These are phyloP conservation scores for Telmatherina bonti DNA, from an alignment of 2,797 vertebrate genomes.

Conservation along the genomic window DNA sequence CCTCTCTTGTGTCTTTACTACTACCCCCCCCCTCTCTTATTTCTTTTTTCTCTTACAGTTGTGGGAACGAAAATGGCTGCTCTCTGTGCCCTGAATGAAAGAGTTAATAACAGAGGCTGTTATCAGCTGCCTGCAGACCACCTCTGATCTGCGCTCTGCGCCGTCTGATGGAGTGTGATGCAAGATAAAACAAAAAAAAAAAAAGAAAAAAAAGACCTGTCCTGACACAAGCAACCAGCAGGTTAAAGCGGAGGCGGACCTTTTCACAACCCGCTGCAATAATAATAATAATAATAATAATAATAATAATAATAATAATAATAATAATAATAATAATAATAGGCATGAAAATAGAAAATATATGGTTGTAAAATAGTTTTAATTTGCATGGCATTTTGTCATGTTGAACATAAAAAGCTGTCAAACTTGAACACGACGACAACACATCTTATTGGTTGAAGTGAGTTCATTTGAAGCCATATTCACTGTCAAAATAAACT, in stretches of 20 bases:
- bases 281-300: constrained; percentile 16
- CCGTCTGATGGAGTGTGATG: constrained; percentile 79
- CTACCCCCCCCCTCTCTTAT: not conserved
- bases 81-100: constrained; percentile 52
- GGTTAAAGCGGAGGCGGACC: constrained; percentile 48
- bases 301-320: not conserved
- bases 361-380: no score
- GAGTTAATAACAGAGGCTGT: constrained; percentile 83
- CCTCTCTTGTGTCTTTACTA: not conserved
- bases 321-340: no score
- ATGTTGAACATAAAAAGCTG: no score
- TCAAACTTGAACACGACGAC: no score
- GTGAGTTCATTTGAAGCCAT: not conserved
- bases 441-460: not conserved
- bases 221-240: constrained; percentile 57
- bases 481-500: not conserved
- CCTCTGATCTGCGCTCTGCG: constrained; percentile 56
- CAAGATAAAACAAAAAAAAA: constrained; percentile 74
- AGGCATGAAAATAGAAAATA: no score
- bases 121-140: constrained; percentile 87
- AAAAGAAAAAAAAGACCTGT: no score
- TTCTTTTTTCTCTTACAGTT: constrained; percentile 9
- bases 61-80: constrained; percentile 56
- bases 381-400: no score
- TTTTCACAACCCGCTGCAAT: constrained; percentile 36